Base-by-base conservation (phyloP, 2,888 invertebrate genomes). In the Watsonalla cultraria region DNA sequence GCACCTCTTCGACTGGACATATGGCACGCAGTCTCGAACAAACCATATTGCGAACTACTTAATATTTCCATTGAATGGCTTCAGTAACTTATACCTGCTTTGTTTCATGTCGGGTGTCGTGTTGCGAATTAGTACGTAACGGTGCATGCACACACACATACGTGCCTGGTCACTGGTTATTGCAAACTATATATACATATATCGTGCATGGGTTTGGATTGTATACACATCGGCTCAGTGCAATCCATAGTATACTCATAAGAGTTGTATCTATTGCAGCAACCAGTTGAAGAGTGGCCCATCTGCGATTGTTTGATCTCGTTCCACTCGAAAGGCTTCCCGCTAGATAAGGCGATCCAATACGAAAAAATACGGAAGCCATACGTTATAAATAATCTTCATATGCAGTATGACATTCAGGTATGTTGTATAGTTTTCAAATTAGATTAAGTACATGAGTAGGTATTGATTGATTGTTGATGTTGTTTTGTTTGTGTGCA, bases 321-420 rank as follows among this genome's bases (percentile, higher is more conserved):
- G 54, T 99, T 99, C 86, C 98, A 99, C 86, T 99, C 99, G 5
- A 97, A 98, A 87, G 99, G 99, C 45, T 99, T 99, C 88, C 99
- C 99, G 0, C 91, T 99, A 60, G 98, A 98, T 76, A 99, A 99
- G 91, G 99, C 99, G 35, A 98, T 99, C 70, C 96, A 96, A 74
- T 99, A 99, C 89, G 96, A 98, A 54, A 96, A 96, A 74, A 91
- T 99, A 56, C 93, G 98, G 65, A 96, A 96, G 82, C 99, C 99
- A 0, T 99, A 98, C 81, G 96, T 99, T 63, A 97, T 99, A 70
- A 99, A 99, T 86, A 98, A 99, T 91, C 93, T 99, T 66, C 97
- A 98, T 74, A 97, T 98, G 96, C 99, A 99, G 84, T 99, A 97
- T 88, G 98, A 98, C 82, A 96, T 99, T 75, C 98, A 96, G 92